Percentiles rank a stretch among this genome's conserved stretches.
Conservation (phyloP, 2,888 invertebrate species). For the Sipha maydis region DNA sequence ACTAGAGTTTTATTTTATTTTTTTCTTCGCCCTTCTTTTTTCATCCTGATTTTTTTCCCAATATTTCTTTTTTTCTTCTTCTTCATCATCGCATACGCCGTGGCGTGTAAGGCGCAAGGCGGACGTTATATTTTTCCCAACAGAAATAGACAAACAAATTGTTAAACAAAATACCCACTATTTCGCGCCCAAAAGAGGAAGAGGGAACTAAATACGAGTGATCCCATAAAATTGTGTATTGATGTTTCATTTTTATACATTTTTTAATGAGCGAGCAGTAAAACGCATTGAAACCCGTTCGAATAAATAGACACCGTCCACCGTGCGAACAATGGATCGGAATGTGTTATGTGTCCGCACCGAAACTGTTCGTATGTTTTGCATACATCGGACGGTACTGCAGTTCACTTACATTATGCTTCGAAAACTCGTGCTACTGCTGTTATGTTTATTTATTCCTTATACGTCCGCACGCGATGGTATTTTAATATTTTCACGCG, state of each 20-base stretch:
- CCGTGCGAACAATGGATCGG: not conserved
- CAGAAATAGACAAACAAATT: constrained; percentile 41
- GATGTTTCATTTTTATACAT: constrained; percentile 43
- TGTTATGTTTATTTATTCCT: too few relatives aligned
- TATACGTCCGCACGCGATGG: too few relatives aligned
- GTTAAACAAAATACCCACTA: constrained; percentile 32
- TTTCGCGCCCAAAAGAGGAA: not conserved
- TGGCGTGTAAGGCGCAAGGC: not conserved
- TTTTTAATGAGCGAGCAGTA: constrained; percentile 23
- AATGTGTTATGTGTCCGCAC: too few relatives aligned
- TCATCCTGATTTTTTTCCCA: not conserved
- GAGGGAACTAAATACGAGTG: not conserved
- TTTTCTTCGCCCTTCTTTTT: constrained; percentile 1
- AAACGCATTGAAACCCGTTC: constrained; percentile 2
- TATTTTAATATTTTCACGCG: too few relatives aligned
- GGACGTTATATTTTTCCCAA: constrained; percentile 6
- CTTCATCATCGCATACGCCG: constrained; percentile 35
- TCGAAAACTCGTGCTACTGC: too few relatives aligned
- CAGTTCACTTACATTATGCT: too few relatives aligned
- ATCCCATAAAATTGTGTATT: constrained; percentile 35
- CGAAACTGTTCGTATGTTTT: too few relatives aligned
- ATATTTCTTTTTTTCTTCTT: not conserved
- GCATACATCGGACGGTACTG: too few relatives aligned
- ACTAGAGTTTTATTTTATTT: constrained; percentile 55
- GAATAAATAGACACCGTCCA: constrained; percentile 7